Evolutionary conservation across 2,888 invertebrate species (phyloP), one percentile per base, ranked within the genome.

Genomic region (Dromius quadrimaculatus): DNA sequence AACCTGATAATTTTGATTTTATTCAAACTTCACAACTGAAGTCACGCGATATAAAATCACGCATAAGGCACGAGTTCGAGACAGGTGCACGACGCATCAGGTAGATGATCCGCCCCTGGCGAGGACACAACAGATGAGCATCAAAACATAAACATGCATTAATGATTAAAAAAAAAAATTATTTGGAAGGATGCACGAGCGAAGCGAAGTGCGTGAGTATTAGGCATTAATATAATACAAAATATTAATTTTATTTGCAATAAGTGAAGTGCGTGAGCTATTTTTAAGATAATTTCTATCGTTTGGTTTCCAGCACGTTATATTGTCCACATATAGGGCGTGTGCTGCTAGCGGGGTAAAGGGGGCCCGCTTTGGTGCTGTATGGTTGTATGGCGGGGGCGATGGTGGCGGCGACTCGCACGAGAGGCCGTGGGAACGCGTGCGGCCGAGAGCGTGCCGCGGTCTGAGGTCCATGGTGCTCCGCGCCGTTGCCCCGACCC

Each of bases 401-500:
- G 45, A 11, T 8, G 22, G 3, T 54, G 45, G 34, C 19, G 23
- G 23, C 2, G 54, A 57, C 15, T 19, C 32, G 28, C 38, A 38
- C 54, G 41, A 57, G 57, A 66, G 66, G 66, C 66, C 66, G 66
- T 66, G 66, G 66, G 66, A 66, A 66, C 66, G 66, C 54, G 66
- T 66, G 66, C 66, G 57, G 57, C 66, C 57, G 41, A 66, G 66
- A 54, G 66, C 57, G 66, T 66, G 66, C 66, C 66, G 41, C 23
- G 20, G 38, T 20, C 38, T 20, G 20, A 28, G 63, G 15, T 13
- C 57, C 5, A 43, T 43, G 47, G 19, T 17, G 5, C 47, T 17
- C 38, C 61, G 22, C 38, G 5, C 15, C 13, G 47, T 22, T n/a
- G n/a, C n/a, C n/a, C n/a, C n/a, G n/a, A n/a, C n/a, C n/a, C n/a